Conservation (phyloP, 2,888 invertebrate genomes). For the Aspidiotus rigidus region DNA sequence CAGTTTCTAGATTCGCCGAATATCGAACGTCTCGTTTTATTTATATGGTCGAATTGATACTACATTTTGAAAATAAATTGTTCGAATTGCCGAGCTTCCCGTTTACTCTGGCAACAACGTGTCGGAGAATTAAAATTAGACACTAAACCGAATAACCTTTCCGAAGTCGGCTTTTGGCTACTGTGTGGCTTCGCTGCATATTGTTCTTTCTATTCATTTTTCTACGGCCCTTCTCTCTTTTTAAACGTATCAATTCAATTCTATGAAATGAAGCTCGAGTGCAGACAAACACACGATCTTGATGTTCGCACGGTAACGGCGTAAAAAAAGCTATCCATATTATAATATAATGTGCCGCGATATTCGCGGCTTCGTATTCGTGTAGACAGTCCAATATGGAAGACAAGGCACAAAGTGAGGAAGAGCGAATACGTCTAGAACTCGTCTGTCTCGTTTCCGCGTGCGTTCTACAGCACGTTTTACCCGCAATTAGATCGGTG, state of each 20-base stretch:
- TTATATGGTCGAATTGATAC: constrained; percentile 4
- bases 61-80: background rate
- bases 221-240: constrained; percentile 5
- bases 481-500: background rate
- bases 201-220: constrained; percentile 18
- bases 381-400: too few species aligned
- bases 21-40: background rate
- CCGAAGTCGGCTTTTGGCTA: constrained; percentile 11
- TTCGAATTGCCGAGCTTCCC: background rate
- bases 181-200: background rate
- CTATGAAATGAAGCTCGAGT: constrained; percentile 12
- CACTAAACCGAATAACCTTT: constrained; percentile 13
- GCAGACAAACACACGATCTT: background rate
- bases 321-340: too few species aligned
- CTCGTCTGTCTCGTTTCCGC: too few species aligned
- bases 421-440: too few species aligned
- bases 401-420: too few species aligned
- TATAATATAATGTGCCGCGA: too few species aligned
- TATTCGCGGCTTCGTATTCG: too few species aligned
- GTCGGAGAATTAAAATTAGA: constrained; percentile 16
- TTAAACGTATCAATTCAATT: constrained; percentile 18
- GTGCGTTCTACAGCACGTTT: too few species aligned
- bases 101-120: background rate
- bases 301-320: too few species aligned
- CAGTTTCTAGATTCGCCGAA: background rate